phyloP scores from a whole-genome alignment of 1,140 invertebrate genomes.

The Philopotamus ludificatus region DNA sequence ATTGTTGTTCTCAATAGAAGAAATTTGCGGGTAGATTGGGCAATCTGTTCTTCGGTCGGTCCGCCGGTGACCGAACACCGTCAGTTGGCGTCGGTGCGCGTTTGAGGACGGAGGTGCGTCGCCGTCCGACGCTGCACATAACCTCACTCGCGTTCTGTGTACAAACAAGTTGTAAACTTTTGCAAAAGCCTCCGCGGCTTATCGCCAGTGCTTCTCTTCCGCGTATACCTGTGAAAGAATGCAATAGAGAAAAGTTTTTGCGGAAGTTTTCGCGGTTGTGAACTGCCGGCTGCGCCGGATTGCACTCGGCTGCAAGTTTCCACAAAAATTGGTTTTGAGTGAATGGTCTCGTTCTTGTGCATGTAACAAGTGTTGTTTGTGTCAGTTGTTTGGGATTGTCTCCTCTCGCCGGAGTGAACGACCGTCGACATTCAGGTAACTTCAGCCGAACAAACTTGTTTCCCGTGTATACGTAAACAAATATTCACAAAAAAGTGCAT shows the following conservation, averaged over 20 bases:
- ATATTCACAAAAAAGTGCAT: too few relatives aligned
- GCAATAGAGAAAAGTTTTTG: background rate
- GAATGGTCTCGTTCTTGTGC: background rate
- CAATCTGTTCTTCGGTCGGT: too few relatives aligned
- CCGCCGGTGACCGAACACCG: too few relatives aligned
- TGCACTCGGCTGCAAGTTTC: background rate
- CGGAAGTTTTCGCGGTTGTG: too few relatives aligned
- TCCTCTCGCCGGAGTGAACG: background rate
- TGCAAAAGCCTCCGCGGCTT: background rate
- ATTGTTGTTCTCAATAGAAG: too few relatives aligned
- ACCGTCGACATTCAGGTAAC: background rate
- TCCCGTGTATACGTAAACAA: too few relatives aligned
- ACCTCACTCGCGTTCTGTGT: background rate
- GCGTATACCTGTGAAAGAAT: background rate
- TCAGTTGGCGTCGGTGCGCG: slow-evolving; percentile 17
- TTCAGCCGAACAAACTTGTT: background rate
- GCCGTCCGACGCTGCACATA: background rate
- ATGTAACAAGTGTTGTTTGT: background rate
- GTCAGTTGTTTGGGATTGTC: background rate
- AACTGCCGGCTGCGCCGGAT: too few relatives aligned
- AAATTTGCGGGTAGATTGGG: too few relatives aligned
- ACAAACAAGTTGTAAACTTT: slow-evolving; percentile 5
- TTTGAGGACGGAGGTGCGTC: slow-evolving; percentile 1
- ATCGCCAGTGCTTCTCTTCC: background rate
- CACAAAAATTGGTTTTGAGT: background rate